These are phyloP conservation scores for Enteromius unitaeniatus DNA, from an alignment of 2,797 vertebrate genomes.

Conservation along the genomic window DNA sequence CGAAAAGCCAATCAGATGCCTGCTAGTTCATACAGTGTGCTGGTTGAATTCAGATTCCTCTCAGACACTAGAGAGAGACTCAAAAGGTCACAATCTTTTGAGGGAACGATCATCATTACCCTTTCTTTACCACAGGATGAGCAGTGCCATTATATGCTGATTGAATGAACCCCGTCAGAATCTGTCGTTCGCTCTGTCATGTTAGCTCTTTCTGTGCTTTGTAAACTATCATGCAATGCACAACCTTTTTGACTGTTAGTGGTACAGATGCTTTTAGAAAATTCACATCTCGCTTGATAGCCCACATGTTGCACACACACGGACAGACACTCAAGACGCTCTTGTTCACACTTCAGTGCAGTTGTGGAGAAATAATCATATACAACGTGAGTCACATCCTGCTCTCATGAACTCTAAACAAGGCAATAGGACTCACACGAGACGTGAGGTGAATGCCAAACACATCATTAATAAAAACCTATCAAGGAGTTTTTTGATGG, in stretches of 20 bases:
- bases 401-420: slow-evolving; percentile 34
- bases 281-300: neutral
- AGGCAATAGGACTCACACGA: neutral
- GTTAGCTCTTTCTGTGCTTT: slow-evolving; percentile 36
- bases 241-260: slow-evolving; percentile 17
- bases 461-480: slow-evolving; percentile 34
- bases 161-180: slow-evolving; percentile 45
- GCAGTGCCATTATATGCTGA: slow-evolving; percentile 46
- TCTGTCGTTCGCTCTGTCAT: slow-evolving; percentile 40
- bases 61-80: slow-evolving; percentile 46
- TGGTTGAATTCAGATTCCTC: slow-evolving; percentile 57
- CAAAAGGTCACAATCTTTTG: slow-evolving; percentile 61
- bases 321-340: slow-evolving; percentile 11
- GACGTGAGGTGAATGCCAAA: slow-evolving; percentile 42
- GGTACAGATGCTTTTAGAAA: slow-evolving; percentile 21
- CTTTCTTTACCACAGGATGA: slow-evolving; percentile 53
- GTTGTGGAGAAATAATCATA: slow-evolving; percentile 40
- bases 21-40: slow-evolving; percentile 43
- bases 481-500: slow-evolving; percentile 32
- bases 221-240: slow-evolving; percentile 21
- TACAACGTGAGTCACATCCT: slow-evolving; percentile 40
- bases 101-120: slow-evolving; percentile 57
- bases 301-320: neutral
- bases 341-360: slow-evolving; percentile 11
- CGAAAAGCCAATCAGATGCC: slow-evolving; percentile 51